Evolutionary conservation across 2,113 vertebrate species (phyloP).

Genomic region (Thalassarche chlororhynchos): DNA sequence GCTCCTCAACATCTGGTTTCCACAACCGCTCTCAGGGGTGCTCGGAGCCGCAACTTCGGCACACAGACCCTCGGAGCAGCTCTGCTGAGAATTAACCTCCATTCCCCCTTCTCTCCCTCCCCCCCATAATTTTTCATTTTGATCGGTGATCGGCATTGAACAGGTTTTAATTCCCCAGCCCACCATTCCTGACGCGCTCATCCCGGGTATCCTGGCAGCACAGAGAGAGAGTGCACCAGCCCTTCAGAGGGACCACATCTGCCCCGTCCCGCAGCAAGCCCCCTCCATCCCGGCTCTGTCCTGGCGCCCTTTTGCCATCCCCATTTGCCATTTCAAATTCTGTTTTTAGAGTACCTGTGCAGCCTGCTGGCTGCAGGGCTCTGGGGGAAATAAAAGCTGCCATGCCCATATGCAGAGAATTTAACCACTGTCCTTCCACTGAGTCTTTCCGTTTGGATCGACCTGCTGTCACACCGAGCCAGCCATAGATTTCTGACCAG

Average conservation of each 20-base stretch:
- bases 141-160: not conserved
- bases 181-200: not conserved
- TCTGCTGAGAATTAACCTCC: not conserved
- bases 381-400: not conserved
- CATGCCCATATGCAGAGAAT: accelerated
- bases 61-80: not conserved
- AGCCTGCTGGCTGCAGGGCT: not conserved
- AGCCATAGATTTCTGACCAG: not conserved
- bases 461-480: not conserved
- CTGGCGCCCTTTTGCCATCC: not conserved
- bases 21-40: conserved; percentile 72
- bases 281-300: not conserved
- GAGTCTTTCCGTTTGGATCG: accelerated
- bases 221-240: not conserved
- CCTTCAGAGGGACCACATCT: too few species aligned
- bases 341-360: not conserved
- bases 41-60: not conserved
- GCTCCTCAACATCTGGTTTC: conserved; percentile 88
- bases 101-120: not conserved
- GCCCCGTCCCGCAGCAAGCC: not conserved
- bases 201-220: accelerated
- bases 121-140: not conserved
- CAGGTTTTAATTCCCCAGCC: not conserved
- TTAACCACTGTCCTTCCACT: not conserved
- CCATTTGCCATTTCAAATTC: not conserved